These are phyloP conservation scores for Penaeus vannamei DNA, from an alignment of 1,140 invertebrate genomes.

Conservation along the genomic window DNA sequence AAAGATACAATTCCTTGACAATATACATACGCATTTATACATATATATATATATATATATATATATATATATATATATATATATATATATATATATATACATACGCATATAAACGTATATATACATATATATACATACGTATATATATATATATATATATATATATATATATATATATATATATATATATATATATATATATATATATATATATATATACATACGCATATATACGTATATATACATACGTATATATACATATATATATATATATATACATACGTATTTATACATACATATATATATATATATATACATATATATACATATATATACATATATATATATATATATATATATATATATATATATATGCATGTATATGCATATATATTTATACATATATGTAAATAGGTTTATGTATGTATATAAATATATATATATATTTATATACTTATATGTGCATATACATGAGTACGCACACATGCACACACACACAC, in stretches of 20 bases:
- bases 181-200: slow-evolving; percentile 20
- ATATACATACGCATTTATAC: not conserved
- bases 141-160: not conserved
- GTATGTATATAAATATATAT: not conserved
- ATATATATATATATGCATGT: slow-evolving; percentile 3
- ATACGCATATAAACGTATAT: too few species aligned
- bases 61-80: too few species aligned
- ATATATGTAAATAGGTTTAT: not conserved
- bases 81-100: slow-evolving; percentile 17
- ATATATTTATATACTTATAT: not conserved
- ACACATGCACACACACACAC: too few species aligned
- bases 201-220: slow-evolving; percentile 8
- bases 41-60: not conserved
- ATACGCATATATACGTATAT: slow-evolving; percentile 3
- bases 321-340: slow-evolving; percentile 7
- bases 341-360: slow-evolving; percentile 16
- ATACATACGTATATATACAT: slow-evolving; percentile 16
- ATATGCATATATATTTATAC: not conserved
- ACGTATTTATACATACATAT: slow-evolving; percentile 14
- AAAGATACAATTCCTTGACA: too few species aligned
- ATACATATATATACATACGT: slow-evolving; percentile 16
- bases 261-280: slow-evolving; percentile 25
- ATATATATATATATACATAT: not conserved
- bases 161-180: slow-evolving; percentile 18
- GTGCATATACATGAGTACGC: not conserved